phyloP scores from a whole-genome alignment of 1,140 invertebrate genomes.

The Tetramorium alpestre region DNA sequence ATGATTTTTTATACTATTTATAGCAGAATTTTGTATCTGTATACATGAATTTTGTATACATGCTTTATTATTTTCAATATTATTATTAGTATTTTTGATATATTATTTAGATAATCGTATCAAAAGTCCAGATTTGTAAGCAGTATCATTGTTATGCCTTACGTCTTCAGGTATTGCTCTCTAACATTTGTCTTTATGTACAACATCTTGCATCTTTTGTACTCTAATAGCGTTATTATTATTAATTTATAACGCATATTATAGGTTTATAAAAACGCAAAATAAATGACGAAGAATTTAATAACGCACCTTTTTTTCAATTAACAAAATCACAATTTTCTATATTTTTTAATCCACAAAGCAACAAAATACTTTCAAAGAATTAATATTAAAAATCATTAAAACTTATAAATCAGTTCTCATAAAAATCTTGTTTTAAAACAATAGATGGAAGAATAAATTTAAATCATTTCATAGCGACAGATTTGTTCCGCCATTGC shows the following conservation, averaged over 20 bases:
- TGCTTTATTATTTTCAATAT: too few relatives aligned
- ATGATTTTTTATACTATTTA: too few relatives aligned
- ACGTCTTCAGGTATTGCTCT: neutral
- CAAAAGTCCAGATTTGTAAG: neutral
- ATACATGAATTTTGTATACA: too few relatives aligned
- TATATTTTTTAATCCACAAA: neutral
- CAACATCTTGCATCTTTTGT: neutral
- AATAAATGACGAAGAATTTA: neutral
- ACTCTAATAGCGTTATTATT: neutral
- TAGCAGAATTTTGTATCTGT: too few relatives aligned
- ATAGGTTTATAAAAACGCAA: neutral
- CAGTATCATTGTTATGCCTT: neutral
- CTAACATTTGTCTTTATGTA: neutral
- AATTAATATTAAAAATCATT: neutral
- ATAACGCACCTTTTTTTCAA: neutral
- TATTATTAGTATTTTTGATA: too few relatives aligned
- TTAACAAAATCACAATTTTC: neutral
- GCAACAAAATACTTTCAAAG: neutral
- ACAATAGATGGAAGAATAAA: neutral
- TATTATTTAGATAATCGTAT: too few relatives aligned
- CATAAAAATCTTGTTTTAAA: neutral
- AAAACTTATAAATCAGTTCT: neutral
- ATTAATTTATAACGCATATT: neutral
- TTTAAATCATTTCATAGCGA: neutral
- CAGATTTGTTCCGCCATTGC: neutral